Evolutionary conservation across 1,140 invertebrate genomes (phyloP), one percentile per base, ranked within the genome.

Genomic region (Bilobella aurantiaca): DNA sequence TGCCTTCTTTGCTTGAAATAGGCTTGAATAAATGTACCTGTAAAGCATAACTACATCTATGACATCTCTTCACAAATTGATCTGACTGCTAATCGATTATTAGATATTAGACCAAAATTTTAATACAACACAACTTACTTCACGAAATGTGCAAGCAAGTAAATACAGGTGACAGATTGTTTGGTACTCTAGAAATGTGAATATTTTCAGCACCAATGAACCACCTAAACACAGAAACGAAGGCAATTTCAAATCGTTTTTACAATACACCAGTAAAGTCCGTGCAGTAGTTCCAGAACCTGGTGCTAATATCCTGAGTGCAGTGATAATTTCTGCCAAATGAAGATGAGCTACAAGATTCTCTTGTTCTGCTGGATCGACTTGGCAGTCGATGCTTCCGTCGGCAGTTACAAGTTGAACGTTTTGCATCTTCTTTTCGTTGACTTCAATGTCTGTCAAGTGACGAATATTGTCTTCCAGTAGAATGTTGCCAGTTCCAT

Each of bases 1-100:
- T 98, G 12, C 93, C 93, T 74, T 88, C 85, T 75, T 94, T 93
- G 47, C 93, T 96, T 0, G 90, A 91, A 0, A 83, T 86, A 5
- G 94, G 94, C 76, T 98, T 98, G 71, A 86, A 90, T 3, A 92
- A 78, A 66, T 82, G 64, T 8, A 58, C 57, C 57, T 58, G 57
- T 28, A 23, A 23, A 23, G 25, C 14, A 53, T 53, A 23, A 53
- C 14, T 53, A 53, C 14, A 23, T 53, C 49, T 16, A 58, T 53
- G 3, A 53, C 14, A 18, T 53, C 14, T 14, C 49, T 53, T 23
- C 21, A 18, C 21, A 42, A 42, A 16, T 31, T 34, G 16, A 32
- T n/a, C n/a, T n/a, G n/a, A n/a, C n/a, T n/a, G n/a, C n/a, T n/a
- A n/a, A n/a, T n/a, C n/a, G n/a, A n/a, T n/a, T n/a, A n/a, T n/a